A percentile compares a stretch with the other conserved stretches of the same genome.
Conservation (phyloP, 2,888 invertebrate species). For the Rotaria magnacalcarata region DNA sequence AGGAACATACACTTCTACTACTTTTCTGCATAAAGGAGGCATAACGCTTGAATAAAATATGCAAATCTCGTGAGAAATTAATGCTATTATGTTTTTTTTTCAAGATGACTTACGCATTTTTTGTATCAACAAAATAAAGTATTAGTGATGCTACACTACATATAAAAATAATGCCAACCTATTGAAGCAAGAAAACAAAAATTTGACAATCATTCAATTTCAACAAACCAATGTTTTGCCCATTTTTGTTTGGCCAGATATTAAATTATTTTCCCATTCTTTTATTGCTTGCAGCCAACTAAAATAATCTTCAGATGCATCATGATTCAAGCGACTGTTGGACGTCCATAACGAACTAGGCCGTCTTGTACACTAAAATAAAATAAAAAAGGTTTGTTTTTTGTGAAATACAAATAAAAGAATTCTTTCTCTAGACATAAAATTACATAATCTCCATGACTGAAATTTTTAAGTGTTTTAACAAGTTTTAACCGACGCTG, state of each 20-base stretch:
- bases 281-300: constrained; percentile 30
- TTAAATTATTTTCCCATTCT: constrained; percentile 34
- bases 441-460: neutral
- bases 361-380: neutral
- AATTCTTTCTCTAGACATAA: neutral
- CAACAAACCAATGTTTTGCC: constrained; percentile 28
- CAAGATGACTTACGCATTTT: neutral
- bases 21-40: no score
- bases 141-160: constrained; percentile 17
- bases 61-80: neutral
- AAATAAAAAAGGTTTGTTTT: neutral
- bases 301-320: neutral
- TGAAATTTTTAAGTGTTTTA: neutral
- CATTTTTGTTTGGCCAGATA: constrained; percentile 35
- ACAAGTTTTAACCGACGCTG: neutral
- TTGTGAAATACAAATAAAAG: neutral
- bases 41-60: neutral
- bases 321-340: neutral
- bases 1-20: no score
- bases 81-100: neutral
- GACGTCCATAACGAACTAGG: neutral
- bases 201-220: neutral
- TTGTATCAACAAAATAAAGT: constrained; percentile 28
- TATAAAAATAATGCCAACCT: neutral
- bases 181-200: neutral